A percentile compares a stretch with the other conserved stretches of the same genome.
Conservation (phyloP, 2,797 vertebrate genomes). For the Chromis chromis region DNA sequence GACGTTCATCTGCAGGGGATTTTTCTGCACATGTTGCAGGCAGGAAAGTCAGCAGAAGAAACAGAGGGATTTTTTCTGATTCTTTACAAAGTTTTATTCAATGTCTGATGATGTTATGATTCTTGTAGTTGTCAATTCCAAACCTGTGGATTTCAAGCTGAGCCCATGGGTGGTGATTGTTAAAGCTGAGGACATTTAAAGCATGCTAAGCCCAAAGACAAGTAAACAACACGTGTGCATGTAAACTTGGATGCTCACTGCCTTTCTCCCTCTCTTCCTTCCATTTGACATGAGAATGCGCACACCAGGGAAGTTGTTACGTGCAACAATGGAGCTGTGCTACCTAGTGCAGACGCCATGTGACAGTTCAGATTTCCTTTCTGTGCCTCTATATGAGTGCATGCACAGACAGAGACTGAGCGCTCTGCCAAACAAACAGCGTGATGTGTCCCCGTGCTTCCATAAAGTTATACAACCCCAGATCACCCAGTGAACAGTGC, state of each 20-base stretch:
- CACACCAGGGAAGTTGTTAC: conserved; percentile 49
- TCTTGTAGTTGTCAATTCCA: background rate
- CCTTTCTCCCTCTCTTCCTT: background rate
- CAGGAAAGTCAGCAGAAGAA: conserved; percentile 35
- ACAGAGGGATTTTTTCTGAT: conserved; percentile 10
- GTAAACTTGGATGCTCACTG: background rate
- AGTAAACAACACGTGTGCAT: conserved; percentile 5
- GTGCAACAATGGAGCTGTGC: conserved; percentile 44
- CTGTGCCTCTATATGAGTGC: conserved; percentile 23
- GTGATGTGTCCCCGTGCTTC: conserved; percentile 64
- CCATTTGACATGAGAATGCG: conserved; percentile 30
- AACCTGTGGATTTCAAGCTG: background rate
- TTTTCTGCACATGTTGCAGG: conserved; percentile 50
- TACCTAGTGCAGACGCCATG: conserved; percentile 63
- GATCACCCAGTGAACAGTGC: conserved; percentile 43
- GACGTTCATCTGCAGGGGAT: conserved; percentile 57
- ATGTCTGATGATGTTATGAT: background rate
- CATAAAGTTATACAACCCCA: conserved; percentile 71
- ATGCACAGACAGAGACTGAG: conserved; percentile 43
- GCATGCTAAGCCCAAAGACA: background rate
- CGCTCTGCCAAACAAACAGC: conserved; percentile 57
- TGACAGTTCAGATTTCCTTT: conserved; percentile 68
- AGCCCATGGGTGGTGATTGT: background rate
- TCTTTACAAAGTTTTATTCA: background rate
- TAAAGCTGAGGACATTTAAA: background rate